Base-by-base conservation (phyloP, 1,140 invertebrate species). In the Linepithema humile region DNA sequence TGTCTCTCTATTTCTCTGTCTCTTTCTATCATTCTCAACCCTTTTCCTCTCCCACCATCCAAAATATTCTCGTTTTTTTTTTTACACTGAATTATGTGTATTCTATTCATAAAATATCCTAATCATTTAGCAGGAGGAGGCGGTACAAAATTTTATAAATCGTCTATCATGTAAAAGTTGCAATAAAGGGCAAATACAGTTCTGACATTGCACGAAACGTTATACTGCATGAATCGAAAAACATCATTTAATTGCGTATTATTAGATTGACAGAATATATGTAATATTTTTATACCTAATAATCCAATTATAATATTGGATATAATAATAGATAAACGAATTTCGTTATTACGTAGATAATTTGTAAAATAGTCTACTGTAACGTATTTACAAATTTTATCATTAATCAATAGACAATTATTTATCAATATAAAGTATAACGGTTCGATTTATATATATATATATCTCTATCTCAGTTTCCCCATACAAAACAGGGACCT, bases 121-220 rank as follows among this genome's bases (percentile, higher is more conserved):
- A n/a, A n/a, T 59, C 72, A 78, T 87, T 85, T 83, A 75, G 82
- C 88, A 80, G 88, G 78, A 89, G 89, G 88, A 89, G 88, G 88
- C 85, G 85, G 88, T 82, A 53, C 77, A 78, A 77, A 85, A 84
- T 60, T 85, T 40, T 77, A 43, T 59, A 83, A 72, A 38, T 87
- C 20, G 9, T 32, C 38, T 69, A 29, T 55, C 12, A 35, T 32
- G 20, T n/a, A 12, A 55, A 17, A 20, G 32, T 53, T 69, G 23
- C 48, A 53, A 65, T 26, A 70, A 43, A 45, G 20, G n/a, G 35
- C 20, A 38, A 20, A 23, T 43, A 45, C 26, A 75, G n/a, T 74
- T 69, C 20, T 43, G 53, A 73, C 26, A n/a, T 59, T 55, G 64
- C 43, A 35, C 35, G 48, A 84, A 67, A 82, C 45, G 38, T 62